Percentiles rank a stretch among this genome's conserved stretches.
These are phyloP conservation scores for Suillia variegata DNA, from an alignment of 2,888 invertebrate genomes.

Conservation along the genomic window DNA sequence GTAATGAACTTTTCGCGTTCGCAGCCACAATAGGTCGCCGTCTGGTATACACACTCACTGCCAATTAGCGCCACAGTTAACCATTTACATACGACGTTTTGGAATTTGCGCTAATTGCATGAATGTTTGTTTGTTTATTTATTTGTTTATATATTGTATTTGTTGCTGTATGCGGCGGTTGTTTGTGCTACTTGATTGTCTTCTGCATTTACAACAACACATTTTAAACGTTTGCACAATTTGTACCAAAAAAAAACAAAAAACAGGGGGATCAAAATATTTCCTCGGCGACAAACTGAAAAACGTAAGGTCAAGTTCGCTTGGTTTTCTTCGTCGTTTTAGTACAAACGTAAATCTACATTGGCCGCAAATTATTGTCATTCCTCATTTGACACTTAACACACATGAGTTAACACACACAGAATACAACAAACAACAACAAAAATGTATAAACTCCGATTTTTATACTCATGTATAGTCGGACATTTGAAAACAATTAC, in stretches of 20 bases:
- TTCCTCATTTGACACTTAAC: neutral
- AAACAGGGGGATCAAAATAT: neutral
- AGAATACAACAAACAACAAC: neutral
- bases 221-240: neutral
- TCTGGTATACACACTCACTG: too few species aligned
- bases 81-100: neutral
- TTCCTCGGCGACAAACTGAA: neutral
- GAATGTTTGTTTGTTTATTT: neutral
- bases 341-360: too few species aligned
- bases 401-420: neutral
- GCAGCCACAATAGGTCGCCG: too few species aligned
- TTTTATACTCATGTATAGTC: neutral
- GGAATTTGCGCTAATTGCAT: conserved; percentile 1
- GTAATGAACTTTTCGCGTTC: too few species aligned
- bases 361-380: neutral
- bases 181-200: too few species aligned
- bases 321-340: too few species aligned
- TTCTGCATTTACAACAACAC: too few species aligned
- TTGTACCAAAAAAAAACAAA: neutral
- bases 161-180: too few species aligned
- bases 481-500: conserved; percentile 1
- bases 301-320: neutral
- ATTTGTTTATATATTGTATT: too few species aligned
- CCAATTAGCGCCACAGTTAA: neutral
- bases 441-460: neutral